phyloP scores from a whole-genome alignment of 35 echinoderm and acorn worm species.

The Amphiura filiformis region DNA sequence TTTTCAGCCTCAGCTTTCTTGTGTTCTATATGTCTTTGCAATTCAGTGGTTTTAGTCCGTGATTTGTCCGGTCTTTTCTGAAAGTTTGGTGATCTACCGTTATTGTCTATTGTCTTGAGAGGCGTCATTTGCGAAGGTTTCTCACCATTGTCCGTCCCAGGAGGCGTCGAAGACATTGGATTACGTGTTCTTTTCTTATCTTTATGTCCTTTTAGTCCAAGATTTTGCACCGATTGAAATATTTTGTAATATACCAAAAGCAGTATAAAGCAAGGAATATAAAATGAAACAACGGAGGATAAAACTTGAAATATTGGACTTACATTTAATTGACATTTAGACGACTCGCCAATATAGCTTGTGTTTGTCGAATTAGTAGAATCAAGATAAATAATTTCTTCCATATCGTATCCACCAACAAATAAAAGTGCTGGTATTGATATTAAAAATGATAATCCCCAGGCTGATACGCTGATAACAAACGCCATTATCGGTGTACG shows the following conservation, averaged over 20 bases:
- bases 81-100: slow-evolving; percentile 27
- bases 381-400: neutral
- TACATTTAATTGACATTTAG: slow-evolving; percentile 77
- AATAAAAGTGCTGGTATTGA: slow-evolving; percentile 82
- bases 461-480: slow-evolving; percentile 61
- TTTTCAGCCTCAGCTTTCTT: slow-evolving; percentile 25
- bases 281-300: slow-evolving; percentile 87
- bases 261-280: slow-evolving; percentile 94
- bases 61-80: slow-evolving; percentile 35
- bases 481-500: slow-evolving; percentile 82
- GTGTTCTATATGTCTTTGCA: slow-evolving; percentile 16
- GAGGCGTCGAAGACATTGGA: neutral
- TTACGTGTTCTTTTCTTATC: slow-evolving; percentile 16
- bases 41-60: slow-evolving; percentile 28
- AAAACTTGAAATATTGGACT: slow-evolving; percentile 88
- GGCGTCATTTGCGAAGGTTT: slow-evolving; percentile 22
- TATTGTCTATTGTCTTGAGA: slow-evolving; percentile 21
- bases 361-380: neutral
- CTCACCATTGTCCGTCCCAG: slow-evolving; percentile 21
- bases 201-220: slow-evolving; percentile 38
- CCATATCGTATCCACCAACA: slow-evolving; percentile 68
- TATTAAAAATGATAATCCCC: slow-evolving; percentile 78
- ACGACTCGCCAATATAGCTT: neutral
- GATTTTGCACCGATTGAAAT: slow-evolving; percentile 80
- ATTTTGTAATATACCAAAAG: slow-evolving; percentile 96